A percentile compares a stretch with the other conserved stretches of the same genome.
Conservation (phyloP, 2,797 vertebrate genomes). For the Hafferia zeledoni region DNA sequence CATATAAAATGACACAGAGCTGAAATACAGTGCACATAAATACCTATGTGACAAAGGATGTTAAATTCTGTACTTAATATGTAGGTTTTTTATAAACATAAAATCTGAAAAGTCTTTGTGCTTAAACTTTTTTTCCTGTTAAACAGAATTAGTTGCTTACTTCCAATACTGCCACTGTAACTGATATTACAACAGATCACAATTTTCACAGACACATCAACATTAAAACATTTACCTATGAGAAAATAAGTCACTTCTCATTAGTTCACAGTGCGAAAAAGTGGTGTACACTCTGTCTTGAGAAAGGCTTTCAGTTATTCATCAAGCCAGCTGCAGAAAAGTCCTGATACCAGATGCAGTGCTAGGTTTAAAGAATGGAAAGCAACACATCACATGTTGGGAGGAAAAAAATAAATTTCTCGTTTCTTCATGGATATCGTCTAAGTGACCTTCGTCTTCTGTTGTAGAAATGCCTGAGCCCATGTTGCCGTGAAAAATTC, state of each 20-base stretch:
- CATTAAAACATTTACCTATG: constrained; percentile 83
- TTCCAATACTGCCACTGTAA: constrained; percentile 84
- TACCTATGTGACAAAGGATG: constrained; percentile 76
- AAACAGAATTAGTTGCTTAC: constrained; percentile 79
- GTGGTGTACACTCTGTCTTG: constrained; percentile 75
- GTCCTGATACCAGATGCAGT: constrained; percentile 78
- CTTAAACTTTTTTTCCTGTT: constrained; percentile 75
- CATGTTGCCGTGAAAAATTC: constrained; percentile 98
- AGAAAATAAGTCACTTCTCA: constrained; percentile 83
- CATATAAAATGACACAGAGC: constrained; percentile 79
- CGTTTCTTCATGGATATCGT: constrained; percentile 85
- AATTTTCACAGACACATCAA: constrained; percentile 81
- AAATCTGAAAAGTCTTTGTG: constrained; percentile 81
- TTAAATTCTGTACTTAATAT: constrained; percentile 79
- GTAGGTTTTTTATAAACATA: constrained; percentile 71
- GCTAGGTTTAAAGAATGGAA: constrained; percentile 74
- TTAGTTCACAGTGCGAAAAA: constrained; percentile 87
- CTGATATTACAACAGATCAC: constrained; percentile 83
- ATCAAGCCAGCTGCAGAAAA: constrained; percentile 72
- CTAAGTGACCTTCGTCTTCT: constrained; percentile 95
- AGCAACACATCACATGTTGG: constrained; percentile 78
- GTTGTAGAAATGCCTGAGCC: constrained; percentile 96
- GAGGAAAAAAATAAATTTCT: constrained; percentile 72
- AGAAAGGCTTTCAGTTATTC: constrained; percentile 76
- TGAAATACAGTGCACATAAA: constrained; percentile 82